Evolutionary conservation across 37 sponge, comb jelly and placozoan genomes (phyloP), one percentile per base, ranked within the genome.

Genomic region (Agelas oroides): DNA sequence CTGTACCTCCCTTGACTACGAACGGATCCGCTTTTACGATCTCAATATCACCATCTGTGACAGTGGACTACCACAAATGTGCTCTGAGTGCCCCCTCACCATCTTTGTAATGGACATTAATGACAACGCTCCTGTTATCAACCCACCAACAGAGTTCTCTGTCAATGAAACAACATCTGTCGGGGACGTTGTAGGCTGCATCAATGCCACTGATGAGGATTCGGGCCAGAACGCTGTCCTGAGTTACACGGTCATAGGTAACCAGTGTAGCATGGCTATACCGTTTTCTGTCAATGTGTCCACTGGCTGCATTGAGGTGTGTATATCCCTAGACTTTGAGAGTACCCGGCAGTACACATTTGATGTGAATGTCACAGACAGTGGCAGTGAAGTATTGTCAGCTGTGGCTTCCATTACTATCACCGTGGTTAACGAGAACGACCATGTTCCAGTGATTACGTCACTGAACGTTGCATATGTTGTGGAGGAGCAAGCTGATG

Each of bases 161-260:
- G 86, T 95, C 23, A 19, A n/a, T 30, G 96, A 95, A 59, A 86
- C 79, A 34, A 76, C 81, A 11, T 23, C 86, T 20, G 25, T 71
- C 5, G 69, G 67, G 20, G 66, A 64, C 52, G 24, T 41, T 24
- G 77, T 95, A 0, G 83, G 85, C 12, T 86, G 88, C 39, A 21
- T 95, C 25, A 67, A 73, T 70, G 96, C 83, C 28, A 86, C 63
- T 17, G 96, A 95, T 82, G 64, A 68, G 39, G 96, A 95, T 53
- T 68, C 78, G 73, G 88, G 88, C 12, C 53, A 72, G 33, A 81
- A 81, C 60, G 84, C 69, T 28, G n/a, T 82, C 1, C 27, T 89
- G 28, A 21, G 38, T 14, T 89, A 65, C 57, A 46, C 36, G 0
- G 52, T 65, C 14, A 17, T 38, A 3, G 62, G 33, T 0, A n/a